These are phyloP conservation scores for Ovibos moschatus DNA, from an alignment of 2,113 vertebrate species.

Conservation along the genomic window DNA sequence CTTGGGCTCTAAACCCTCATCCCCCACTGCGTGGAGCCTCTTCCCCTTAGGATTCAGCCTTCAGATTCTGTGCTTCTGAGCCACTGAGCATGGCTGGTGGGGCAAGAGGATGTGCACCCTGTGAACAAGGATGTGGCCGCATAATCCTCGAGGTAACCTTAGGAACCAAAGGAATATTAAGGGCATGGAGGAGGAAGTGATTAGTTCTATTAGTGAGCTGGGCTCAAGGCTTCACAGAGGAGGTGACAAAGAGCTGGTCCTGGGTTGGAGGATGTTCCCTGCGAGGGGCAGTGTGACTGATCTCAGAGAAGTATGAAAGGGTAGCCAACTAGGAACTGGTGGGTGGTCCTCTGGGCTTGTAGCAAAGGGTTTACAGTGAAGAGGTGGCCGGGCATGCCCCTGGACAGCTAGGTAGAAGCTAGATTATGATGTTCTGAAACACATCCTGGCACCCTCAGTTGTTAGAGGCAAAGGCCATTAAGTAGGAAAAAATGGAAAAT, in stretches of 20 bases:
- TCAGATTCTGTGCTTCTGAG: not conserved
- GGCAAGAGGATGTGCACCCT: not conserved
- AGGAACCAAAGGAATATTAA: not conserved
- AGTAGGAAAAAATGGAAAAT: not conserved
- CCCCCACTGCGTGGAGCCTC: not conserved
- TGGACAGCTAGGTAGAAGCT: not conserved
- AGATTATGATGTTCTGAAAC: not conserved
- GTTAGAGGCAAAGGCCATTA: not conserved
- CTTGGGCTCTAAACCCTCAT: not conserved
- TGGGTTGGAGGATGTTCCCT: not conserved
- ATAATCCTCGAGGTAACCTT: not conserved
- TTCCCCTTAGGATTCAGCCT: not conserved
- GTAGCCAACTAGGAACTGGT: not conserved
- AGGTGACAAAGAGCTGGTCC: not conserved
- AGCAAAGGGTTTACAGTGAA: accelerated
- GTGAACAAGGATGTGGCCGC: not conserved
- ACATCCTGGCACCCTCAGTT: not conserved
- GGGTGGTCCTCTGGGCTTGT: not conserved
- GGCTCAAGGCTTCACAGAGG: not conserved
- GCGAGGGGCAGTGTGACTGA: not conserved
- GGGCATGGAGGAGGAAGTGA: not conserved
- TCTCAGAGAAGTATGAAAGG: too few relatives aligned
- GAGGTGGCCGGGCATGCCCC: not conserved
- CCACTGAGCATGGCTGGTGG: too few relatives aligned
- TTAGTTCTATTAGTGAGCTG: not conserved